Conservation (phyloP, 1,140 invertebrate species). For the Xylocopa sonorina region DNA sequence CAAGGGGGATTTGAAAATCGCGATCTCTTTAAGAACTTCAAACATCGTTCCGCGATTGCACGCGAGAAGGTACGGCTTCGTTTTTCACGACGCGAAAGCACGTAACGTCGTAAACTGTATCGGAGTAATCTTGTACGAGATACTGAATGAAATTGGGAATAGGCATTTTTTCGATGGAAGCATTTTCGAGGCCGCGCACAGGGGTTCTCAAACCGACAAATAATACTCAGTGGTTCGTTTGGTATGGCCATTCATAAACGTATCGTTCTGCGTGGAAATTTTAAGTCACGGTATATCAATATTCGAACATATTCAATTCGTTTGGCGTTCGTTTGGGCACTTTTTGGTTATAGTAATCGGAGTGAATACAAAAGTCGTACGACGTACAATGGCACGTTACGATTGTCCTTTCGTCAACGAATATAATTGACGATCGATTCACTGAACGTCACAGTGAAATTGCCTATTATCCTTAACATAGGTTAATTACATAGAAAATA, state of each 20-base stretch:
- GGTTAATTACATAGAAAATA: conserved; percentile 7
- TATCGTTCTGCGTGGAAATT: background rate
- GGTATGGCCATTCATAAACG: background rate
- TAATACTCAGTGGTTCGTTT: conserved; percentile 7
- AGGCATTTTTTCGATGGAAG: conserved; percentile 71
- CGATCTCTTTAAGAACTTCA: no score
- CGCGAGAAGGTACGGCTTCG: background rate
- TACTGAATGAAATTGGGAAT: conserved; percentile 10
- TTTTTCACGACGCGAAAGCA: background rate
- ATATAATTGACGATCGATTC: conserved; percentile 40
- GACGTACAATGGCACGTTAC: background rate
- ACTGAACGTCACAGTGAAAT: background rate
- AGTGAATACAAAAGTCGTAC: background rate
- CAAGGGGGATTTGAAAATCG: conserved; percentile 12
- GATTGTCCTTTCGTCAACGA: conserved; percentile 19
- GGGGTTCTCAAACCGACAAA: conserved; percentile 70
- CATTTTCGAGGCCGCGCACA: conserved; percentile 71
- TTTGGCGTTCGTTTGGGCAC: no score
- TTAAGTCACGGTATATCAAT: background rate
- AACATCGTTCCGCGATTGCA: background rate
- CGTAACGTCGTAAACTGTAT: no score
- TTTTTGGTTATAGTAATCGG: background rate
- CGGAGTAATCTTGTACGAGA: background rate
- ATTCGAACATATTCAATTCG: no score
- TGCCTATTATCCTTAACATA: background rate